phyloP scores from a whole-genome alignment of 1,140 invertebrate species.

The Achatina immaculata region DNA sequence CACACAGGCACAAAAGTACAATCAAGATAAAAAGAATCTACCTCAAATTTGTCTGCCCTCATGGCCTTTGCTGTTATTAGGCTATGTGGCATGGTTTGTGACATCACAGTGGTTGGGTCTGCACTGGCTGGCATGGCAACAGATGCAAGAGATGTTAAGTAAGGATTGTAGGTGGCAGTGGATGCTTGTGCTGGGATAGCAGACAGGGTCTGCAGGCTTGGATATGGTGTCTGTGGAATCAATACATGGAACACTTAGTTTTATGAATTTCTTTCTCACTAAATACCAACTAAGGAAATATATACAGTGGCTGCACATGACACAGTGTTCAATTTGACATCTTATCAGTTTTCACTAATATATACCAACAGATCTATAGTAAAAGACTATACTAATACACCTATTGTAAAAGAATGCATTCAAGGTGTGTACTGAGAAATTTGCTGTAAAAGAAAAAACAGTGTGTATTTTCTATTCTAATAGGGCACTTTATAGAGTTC shows the following conservation, averaged over 20 bases:
- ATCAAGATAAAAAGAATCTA: neutral
- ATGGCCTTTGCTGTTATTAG: conserved; percentile 23
- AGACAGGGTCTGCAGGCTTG: conserved; percentile 16
- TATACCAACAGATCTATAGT: too few relatives aligned
- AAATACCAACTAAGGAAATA: too few relatives aligned
- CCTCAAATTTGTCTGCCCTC: conserved; percentile 39
- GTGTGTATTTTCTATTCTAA: too few relatives aligned
- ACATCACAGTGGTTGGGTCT: conserved; percentile 22
- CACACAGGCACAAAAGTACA: neutral
- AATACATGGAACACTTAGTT: neutral
- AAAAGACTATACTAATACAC: too few relatives aligned
- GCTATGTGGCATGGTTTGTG: conserved; percentile 10
- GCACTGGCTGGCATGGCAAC: conserved; percentile 3
- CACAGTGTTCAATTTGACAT: too few relatives aligned
- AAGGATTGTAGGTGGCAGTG: conserved; percentile 29
- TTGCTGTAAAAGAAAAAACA: too few relatives aligned
- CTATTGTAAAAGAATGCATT: too few relatives aligned
- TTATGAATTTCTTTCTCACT: too few relatives aligned
- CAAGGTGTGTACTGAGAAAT: too few relatives aligned
- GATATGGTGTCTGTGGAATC: conserved; percentile 10
- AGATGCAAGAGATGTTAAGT: conserved; percentile 29
- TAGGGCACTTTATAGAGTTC: too few relatives aligned
- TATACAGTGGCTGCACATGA: too few relatives aligned
- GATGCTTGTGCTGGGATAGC: neutral
- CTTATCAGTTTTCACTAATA: too few relatives aligned